A percentile compares a stretch with the other conserved stretches of the same genome.
These are phyloP conservation scores for Lottia scabra DNA, from an alignment of 2,888 invertebrate species.

Conservation along the genomic window DNA sequence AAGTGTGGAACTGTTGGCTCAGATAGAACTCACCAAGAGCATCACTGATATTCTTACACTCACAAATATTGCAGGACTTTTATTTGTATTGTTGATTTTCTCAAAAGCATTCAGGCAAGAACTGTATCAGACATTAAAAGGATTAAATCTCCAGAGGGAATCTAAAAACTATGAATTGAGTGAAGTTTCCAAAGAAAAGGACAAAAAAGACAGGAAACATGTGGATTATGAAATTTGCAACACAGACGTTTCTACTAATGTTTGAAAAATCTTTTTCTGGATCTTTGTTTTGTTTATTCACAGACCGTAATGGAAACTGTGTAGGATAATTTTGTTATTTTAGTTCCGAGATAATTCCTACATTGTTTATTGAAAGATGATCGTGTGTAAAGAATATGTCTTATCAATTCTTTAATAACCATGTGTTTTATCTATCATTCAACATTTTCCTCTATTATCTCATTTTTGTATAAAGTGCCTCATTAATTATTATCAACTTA, in stretches of 20 bases:
- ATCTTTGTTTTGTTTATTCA: no score
- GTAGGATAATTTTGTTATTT: no score
- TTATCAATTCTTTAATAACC: no score
- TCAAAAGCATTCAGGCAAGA: conserved; percentile 28
- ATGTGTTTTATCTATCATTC: no score
- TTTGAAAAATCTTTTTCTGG: no score
- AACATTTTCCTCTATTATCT: no score
- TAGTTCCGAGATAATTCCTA: no score
- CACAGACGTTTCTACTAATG: conserved; percentile 10
- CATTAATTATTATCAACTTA: no score
- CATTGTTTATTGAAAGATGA: no score
- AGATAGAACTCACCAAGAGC: conserved; percentile 34
- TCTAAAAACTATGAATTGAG: conserved; percentile 37
- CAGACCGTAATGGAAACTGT: no score
- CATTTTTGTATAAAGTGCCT: no score
- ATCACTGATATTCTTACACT: conserved; percentile 32
- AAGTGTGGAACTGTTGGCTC: conserved; percentile 27
- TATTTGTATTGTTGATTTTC: conserved; percentile 28
- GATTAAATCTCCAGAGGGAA: conserved; percentile 23
- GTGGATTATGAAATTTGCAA: conserved; percentile 37
- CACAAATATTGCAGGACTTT: conserved; percentile 31
- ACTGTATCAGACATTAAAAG: conserved; percentile 19
- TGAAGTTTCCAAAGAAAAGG: conserved; percentile 18
- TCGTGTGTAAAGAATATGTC: no score
- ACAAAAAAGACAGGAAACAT: conserved; percentile 20